Conservation (phyloP, 2,113 vertebrate species). For the Meriones unguiculatus region DNA sequence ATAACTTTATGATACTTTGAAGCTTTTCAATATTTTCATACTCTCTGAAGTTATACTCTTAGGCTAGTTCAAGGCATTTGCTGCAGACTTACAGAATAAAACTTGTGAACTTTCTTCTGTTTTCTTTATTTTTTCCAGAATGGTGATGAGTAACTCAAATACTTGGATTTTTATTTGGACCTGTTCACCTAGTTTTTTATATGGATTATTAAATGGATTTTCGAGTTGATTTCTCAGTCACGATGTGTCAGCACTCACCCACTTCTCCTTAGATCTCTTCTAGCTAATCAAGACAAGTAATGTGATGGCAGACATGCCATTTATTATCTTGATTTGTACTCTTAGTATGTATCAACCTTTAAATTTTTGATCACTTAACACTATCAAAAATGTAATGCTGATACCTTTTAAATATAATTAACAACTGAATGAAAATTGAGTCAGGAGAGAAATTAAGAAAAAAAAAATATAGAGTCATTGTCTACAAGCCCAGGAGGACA, state of each 20-base stretch:
- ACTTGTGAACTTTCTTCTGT: not conserved
- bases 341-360: not conserved
- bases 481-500: too few relatives aligned
- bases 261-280: not conserved
- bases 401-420: not conserved
- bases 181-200: not conserved
- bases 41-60: not conserved
- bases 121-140: not conserved
- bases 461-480: too few relatives aligned
- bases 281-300: not conserved
- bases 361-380: not conserved
- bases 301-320: not conserved
- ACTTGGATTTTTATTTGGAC: not conserved
- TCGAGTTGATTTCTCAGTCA: not conserved
- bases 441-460: too few relatives aligned
- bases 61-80: fast-evolving
- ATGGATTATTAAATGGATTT: not conserved
- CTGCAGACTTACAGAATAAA: not conserved
- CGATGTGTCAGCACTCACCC: not conserved
- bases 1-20: not conserved
- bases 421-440: too few relatives aligned
- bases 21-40: not conserved
- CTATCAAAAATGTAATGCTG: not conserved
- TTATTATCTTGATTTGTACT: not conserved
- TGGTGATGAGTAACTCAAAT: not conserved